Conservation (phyloP, 2,888 invertebrate genomes). For the Phasia obesa region DNA sequence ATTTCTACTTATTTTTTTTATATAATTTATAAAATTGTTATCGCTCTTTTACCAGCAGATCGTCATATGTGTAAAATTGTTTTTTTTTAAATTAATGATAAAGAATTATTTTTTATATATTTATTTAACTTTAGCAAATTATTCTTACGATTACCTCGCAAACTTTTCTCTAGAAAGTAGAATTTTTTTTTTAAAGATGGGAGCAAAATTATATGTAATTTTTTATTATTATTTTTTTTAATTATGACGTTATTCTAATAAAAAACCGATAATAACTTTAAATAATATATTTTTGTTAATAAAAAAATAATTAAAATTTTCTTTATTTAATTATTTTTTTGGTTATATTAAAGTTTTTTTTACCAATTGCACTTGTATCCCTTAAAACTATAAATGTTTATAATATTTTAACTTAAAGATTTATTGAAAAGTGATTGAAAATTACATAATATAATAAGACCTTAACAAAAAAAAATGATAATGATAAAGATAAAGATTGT, state of each 20-base stretch:
- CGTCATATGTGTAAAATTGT: too few relatives aligned
- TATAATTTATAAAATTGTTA: not conserved
- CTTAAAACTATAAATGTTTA: slow-evolving; percentile 11
- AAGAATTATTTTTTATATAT: too few relatives aligned
- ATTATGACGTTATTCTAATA: too few relatives aligned
- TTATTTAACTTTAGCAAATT: too few relatives aligned
- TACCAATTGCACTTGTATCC: slow-evolving; percentile 65
- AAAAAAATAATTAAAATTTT: slow-evolving; percentile 8
- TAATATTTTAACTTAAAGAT: slow-evolving; percentile 18
- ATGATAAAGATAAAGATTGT: slow-evolving; percentile 5
- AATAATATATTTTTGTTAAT: not conserved
- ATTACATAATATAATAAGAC: slow-evolving; percentile 25
- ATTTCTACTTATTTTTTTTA: not conserved
- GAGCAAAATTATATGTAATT: too few relatives aligned
- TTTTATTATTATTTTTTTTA: too few relatives aligned
- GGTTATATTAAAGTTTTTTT: slow-evolving; percentile 18
- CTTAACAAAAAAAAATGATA: slow-evolving; percentile 36
- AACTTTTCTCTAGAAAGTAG: too few relatives aligned
- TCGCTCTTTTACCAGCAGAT: too few relatives aligned
- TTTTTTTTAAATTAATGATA: too few relatives aligned
- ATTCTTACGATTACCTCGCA: too few relatives aligned
- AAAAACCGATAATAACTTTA: not conserved
- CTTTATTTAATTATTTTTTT: slow-evolving; percentile 6
- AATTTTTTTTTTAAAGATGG: slow-evolving; percentile 5
- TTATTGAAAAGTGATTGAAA: slow-evolving; percentile 15